These are phyloP conservation scores for Henricia sp. DNA, from an alignment of 53 echinoderm and acorn worm genomes.

Conservation along the genomic window DNA sequence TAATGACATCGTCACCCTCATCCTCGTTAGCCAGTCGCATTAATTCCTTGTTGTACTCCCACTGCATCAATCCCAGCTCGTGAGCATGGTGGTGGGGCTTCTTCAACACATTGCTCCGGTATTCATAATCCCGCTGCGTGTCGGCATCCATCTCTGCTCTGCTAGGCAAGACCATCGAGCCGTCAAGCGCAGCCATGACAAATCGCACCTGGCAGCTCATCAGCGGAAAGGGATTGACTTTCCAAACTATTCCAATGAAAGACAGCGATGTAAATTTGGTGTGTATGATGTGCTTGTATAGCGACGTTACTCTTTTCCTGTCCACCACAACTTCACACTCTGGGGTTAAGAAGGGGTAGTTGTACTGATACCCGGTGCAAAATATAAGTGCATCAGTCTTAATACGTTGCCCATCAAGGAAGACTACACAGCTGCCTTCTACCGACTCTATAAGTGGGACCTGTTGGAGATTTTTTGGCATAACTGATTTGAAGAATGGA, in stretches of 20 bases:
- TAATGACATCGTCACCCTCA: constrained; percentile 1
- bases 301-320: constrained; percentile 69
- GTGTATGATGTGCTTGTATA: constrained; percentile 89
- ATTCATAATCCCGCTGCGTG: constrained; percentile 56
- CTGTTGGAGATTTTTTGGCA: constrained; percentile 76
- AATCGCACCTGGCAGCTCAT: constrained; percentile 70
- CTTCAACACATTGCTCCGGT: constrained; percentile 46
- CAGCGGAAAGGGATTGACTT: constrained; percentile 75
- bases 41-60: constrained; percentile 73
- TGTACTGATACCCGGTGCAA: constrained; percentile 86
- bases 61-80: constrained; percentile 67
- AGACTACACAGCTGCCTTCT: constrained; percentile 32
- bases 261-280: constrained; percentile 71
- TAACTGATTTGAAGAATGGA: constrained; percentile 20
- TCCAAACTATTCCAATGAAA: constrained; percentile 74
- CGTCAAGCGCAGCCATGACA: constrained; percentile 68
- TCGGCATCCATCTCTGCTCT: constrained; percentile 70
- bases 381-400: constrained; percentile 75
- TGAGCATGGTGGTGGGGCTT: constrained; percentile 70
- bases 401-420: constrained; percentile 60
- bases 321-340: constrained; percentile 67
- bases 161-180: constrained; percentile 73
- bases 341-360: constrained; percentile 78
- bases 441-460: constrained; percentile 60
- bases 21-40: constrained; percentile 47